Conservation (phyloP, 2,113 vertebrate genomes). For the Ahaetulla prasina region DNA sequence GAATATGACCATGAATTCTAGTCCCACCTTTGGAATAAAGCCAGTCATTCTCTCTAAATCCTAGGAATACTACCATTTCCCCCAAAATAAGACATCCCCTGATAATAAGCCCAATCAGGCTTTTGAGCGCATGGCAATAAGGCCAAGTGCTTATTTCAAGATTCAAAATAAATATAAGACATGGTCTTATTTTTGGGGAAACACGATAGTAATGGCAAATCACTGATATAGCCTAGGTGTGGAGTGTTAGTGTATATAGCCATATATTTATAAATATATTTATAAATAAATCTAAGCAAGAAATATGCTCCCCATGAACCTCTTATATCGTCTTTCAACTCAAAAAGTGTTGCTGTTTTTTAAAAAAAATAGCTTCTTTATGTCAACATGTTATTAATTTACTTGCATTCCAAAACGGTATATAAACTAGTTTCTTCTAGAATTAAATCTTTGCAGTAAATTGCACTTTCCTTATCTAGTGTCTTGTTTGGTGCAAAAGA, state of each 20-base stretch:
- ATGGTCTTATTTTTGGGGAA: no score
- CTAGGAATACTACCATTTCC: not conserved
- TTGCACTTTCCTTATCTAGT: constrained; percentile 40
- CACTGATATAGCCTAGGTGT: not conserved
- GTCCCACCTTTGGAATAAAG: not conserved
- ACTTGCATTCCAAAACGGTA: not conserved
- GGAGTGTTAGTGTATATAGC: not conserved
- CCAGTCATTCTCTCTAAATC: not conserved
- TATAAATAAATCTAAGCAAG: not conserved
- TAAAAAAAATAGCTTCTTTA: not conserved
- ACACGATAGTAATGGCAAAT: not conserved
- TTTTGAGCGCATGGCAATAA: no score
- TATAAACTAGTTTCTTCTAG: not conserved
- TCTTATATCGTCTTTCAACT: not conserved
- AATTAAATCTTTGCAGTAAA: constrained; percentile 33
- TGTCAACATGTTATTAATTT: not conserved
- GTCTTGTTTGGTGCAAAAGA: constrained; percentile 46
- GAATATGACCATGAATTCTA: not conserved
- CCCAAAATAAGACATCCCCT: no score
- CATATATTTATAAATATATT: not conserved
- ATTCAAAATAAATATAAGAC: no score
- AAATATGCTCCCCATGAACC: not conserved
- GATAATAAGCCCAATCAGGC: no score
- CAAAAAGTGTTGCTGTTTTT: not conserved
- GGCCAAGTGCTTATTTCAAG: no score